Evolutionary conservation across 64 coral and sea anemone species (phyloP).

Genomic region (Actinia tenebrosa): DNA sequence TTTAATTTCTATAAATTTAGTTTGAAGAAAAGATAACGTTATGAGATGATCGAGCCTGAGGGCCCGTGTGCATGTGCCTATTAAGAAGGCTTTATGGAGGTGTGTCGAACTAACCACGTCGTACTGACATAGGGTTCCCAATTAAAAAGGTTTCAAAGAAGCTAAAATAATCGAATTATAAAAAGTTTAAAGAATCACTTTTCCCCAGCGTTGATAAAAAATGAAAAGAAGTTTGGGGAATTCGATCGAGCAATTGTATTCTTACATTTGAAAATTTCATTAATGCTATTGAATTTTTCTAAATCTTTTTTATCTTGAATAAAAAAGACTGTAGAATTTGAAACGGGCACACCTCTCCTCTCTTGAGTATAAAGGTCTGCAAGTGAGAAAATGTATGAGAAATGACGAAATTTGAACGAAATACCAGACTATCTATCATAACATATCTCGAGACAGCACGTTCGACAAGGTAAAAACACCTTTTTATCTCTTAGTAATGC

Average conservation of each 20-base stretch:
- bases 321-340: background rate
- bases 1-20: background rate
- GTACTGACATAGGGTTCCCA: background rate
- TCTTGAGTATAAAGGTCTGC: no score
- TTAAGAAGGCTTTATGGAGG: background rate
- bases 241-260: no score
- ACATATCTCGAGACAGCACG: background rate
- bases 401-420: background rate
- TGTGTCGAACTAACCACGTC: slow-evolving; percentile 3
- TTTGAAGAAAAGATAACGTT: slow-evolving; percentile 12
- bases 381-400: no score
- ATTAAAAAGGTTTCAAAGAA: slow-evolving; percentile 9
- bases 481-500: background rate
- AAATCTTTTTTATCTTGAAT: background rate
- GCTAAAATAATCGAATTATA: background rate
- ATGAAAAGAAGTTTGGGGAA: no score
- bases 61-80: background rate
- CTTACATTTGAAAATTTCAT: no score
- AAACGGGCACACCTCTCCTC: no score
- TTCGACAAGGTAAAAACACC: background rate
- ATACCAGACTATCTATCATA: background rate
- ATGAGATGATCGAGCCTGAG: background rate
- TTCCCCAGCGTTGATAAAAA: no score
- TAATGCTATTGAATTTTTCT: background rate
- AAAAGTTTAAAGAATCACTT: background rate